Evolutionary conservation across 1,140 invertebrate genomes (phyloP), one percentile per base, ranked within the genome.

Genomic region (Trachymyrmex cornetzi): DNA sequence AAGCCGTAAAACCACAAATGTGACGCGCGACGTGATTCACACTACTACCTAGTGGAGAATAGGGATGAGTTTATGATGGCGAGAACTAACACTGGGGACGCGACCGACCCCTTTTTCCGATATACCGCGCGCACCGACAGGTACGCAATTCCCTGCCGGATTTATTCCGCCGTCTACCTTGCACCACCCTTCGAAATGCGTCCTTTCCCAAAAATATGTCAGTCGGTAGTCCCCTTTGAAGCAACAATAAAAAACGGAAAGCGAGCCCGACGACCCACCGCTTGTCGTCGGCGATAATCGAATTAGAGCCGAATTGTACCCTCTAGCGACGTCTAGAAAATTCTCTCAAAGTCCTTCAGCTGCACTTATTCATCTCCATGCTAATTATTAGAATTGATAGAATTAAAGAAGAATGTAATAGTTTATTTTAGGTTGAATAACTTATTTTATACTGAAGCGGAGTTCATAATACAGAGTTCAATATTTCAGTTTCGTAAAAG

Each of bases 1-100:
- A 94, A 93, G 94, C 92, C 90, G 91, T 94, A 94, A 94, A 94
- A 92, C 80, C 85, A 72, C 87, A 69, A 75, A 34, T 22, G 66
- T 50, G 89, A 57, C 53, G 82, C 59, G 7, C 77, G 19, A 27
- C 63, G 34, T 30, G 71, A 63, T 66, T 59, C 63, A 55, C 69
- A 16, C 16, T 84, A 44, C 87, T 82, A 88, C 72, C 85, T 86
- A 57, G 74, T 24, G 57, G 24, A 82, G 64, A 82, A 81, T 85
- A 85, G 59, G 38, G 77, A 91, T 85, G 74, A 88, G 92, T 94
- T 94, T 94, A 94, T 93, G 93, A 88, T 87, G 74, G 90, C 93
- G 93, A 92, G 94, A 93, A 93, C 87, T 87, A 59, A 63, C 53
- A 24, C 64, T 72, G 88, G 81, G 89, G 90, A 93, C 92, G 87